Evolutionary conservation across 1,140 invertebrate species (phyloP).

Genomic region (Brachionus koreanus): DNA sequence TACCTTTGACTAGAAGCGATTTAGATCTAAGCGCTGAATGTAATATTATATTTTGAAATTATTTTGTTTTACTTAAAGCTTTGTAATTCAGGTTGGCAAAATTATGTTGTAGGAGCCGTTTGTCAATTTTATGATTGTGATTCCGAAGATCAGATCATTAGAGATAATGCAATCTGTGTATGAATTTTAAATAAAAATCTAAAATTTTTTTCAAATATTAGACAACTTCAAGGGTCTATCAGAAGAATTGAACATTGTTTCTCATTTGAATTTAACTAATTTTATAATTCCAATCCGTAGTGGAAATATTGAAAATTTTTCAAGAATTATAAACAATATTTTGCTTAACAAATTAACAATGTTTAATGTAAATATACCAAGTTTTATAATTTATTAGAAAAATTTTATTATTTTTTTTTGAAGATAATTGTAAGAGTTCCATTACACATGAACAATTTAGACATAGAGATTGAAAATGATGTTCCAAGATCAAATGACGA

Average conservation of each 20-base stretch:
- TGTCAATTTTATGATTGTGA: constrained; percentile 10
- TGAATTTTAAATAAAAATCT: neutral
- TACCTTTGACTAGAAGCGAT: constrained; percentile 30
- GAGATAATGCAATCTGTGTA: constrained; percentile 22
- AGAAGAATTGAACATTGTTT: constrained; percentile 19
- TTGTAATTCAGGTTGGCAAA: constrained; percentile 2
- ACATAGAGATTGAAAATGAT: constrained; percentile 17
- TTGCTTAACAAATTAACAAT: constrained; percentile 11
- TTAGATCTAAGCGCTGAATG: constrained; percentile 28
- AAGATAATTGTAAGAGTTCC: constrained; percentile 30
- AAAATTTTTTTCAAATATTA: neutral
- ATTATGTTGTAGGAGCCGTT: constrained; percentile 15
- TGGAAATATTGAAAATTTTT: neutral
- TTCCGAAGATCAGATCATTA: neutral
- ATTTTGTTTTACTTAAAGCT: neutral
- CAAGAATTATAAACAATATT: neutral
- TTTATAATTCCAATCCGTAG: constrained; percentile 12
- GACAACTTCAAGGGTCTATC: neutral
- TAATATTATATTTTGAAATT: neutral
- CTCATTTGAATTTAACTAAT: constrained; percentile 28
- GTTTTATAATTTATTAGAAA: neutral
- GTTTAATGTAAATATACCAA: neutral
- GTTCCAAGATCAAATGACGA: neutral
- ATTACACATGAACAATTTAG: neutral
- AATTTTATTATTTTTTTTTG: neutral